Percentiles rank a stretch among this genome's conserved stretches.
Evolutionary conservation across 2,113 vertebrate genomes (phyloP).

Genomic region (Paramormyrops kingsleyae): DNA sequence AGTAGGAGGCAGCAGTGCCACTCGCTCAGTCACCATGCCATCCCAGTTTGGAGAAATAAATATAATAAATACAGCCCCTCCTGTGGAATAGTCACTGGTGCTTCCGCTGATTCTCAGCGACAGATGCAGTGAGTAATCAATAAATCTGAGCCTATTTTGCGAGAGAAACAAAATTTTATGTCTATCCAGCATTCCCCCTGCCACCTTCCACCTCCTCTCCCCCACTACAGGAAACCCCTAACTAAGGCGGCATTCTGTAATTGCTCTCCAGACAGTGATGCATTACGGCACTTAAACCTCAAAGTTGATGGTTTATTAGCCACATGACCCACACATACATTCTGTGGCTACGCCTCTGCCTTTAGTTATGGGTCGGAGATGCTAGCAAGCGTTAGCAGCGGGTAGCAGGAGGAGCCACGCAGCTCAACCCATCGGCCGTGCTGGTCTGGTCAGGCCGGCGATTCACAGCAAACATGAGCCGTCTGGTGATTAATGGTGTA

Average conservation of each 20-base stretch:
- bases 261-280: constrained; percentile 5
- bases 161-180: constrained; percentile 7
- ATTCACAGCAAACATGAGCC: background rate
- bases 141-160: constrained; percentile 3
- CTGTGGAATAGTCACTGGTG: background rate
- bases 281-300: background rate
- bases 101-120: background rate
- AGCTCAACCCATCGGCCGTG: background rate
- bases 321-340: background rate
- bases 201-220: background rate
- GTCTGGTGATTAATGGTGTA: background rate
- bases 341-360: background rate
- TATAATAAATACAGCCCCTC: background rate
- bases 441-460: background rate
- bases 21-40: background rate
- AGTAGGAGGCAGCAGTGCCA: background rate
- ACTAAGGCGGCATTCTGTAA: background rate
- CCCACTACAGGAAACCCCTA: constrained; percentile 18
- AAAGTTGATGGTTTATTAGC: constrained; percentile 14
- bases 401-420: background rate
- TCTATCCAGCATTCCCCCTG: background rate
- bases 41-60: background rate
- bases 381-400: no score
- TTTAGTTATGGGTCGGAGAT: background rate
- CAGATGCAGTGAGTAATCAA: background rate